Percentiles rank a stretch among this genome's conserved stretches.
These are phyloP conservation scores for Lerista edwardsae DNA, from an alignment of 2,797 vertebrate genomes.

Conservation along the genomic window DNA sequence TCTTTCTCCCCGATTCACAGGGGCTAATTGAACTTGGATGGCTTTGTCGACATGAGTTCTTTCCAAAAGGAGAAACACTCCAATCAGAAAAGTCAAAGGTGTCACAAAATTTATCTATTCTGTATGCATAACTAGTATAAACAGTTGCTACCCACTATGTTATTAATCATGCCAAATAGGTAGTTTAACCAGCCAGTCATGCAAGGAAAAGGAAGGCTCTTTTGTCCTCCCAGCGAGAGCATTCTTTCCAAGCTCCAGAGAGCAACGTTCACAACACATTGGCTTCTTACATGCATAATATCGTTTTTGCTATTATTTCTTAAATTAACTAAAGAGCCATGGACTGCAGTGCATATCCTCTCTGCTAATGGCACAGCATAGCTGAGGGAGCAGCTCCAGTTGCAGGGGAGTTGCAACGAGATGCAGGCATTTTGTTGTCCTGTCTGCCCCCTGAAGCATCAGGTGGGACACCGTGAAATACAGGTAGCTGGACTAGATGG, in stretches of 20 bases:
- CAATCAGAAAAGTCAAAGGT: not conserved
- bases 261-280: not conserved
- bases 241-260: not conserved
- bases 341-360: not conserved
- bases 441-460: too few species aligned
- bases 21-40: slow-evolving; percentile 5
- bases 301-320: not conserved
- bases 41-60: not conserved
- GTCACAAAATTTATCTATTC: not conserved
- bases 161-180: slow-evolving; percentile 11
- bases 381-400: not conserved
- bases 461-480: too few species aligned
- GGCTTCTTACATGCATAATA: not conserved
- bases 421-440: too few species aligned
- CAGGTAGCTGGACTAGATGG: too few species aligned
- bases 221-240: not conserved
- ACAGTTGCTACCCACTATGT: not conserved
- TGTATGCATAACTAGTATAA: not conserved
- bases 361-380: not conserved
- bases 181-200: not conserved
- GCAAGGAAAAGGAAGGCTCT: not conserved
- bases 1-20: not conserved
- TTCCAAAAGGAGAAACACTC: not conserved
- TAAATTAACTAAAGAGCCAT: not conserved
- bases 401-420: too few species aligned